Base-by-base conservation (phyloP, 2,888 invertebrate species). In the Drosophila kanekoi region DNA sequence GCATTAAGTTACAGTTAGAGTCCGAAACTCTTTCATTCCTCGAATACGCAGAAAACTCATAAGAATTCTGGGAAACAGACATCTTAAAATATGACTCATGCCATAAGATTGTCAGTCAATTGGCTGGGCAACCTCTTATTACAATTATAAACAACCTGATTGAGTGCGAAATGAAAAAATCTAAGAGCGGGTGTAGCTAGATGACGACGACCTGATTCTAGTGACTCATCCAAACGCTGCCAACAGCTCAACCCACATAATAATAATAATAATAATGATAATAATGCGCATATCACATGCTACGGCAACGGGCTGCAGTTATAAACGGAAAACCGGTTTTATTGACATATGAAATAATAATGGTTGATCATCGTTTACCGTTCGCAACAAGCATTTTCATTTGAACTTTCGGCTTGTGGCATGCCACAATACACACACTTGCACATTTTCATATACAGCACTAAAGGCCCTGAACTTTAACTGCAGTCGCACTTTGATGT, bases 41-140 rank as follows among this genome's bases (percentile, higher is more conserved):
- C 45, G 37, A 60, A 53, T 87, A 72, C 79, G 61, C 67, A 77
- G 84, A 85, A 87, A 85, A 80, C 79, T 87, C 85, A 85, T 87
- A 16, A 44, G 38, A 68, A 76, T 85, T 85, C 82, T 74, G 33
- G 49, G 84, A 85, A 87, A 35, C 62, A 52, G 53, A 64, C 64
- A 70, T 71, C 54, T 78, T 49, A 16, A 9, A 33, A 8, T 16
- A 51, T 83, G 83, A 83, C 40, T 83, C 83, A 83, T 54, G n/a
- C 43, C 18, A 43, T 10, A 59, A 64, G 64, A 66, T 65, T 76
- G 67, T 41, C 58, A 58, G 43, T 8, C 52, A 67, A 58, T 64
- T 61, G 37, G 23, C 35, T 11, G 65, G 14, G 45, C 45, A 53
- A 60, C 54, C 62, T 53, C 60, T 52, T 71, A 61, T 49, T 77